phyloP scores from a whole-genome alignment of 2,888 invertebrate genomes.

The Aphrophora alni region DNA sequence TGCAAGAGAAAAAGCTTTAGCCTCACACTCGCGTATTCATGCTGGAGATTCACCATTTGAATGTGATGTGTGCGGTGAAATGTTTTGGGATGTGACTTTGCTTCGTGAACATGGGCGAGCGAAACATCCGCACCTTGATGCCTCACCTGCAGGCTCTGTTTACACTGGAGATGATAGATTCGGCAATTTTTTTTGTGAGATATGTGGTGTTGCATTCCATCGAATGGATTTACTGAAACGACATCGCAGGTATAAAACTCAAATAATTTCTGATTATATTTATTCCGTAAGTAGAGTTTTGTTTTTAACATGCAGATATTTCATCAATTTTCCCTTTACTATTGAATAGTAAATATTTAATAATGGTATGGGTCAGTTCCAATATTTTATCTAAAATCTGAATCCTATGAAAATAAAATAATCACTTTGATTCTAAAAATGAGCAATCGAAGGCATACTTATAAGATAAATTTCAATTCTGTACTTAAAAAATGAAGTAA shows the following conservation, averaged over 20 bases:
- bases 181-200: slow-evolving; percentile 63
- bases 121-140: slow-evolving; percentile 58
- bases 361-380: no score
- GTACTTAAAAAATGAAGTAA: no score
- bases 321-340: no score
- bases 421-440: no score
- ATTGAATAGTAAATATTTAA: no score
- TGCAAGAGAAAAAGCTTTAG: slow-evolving; percentile 81
- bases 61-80: slow-evolving; percentile 79
- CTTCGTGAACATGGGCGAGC: slow-evolving; percentile 67
- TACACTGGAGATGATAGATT: slow-evolving; percentile 36
- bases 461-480: no score
- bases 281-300: not conserved
- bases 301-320: no score
- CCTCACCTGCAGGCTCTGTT: not conserved
- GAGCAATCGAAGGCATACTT: no score
- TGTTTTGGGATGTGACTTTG: slow-evolving; percentile 74
- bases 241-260: slow-evolving; percentile 64
- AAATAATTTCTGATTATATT: not conserved
- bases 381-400: no score
- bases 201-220: slow-evolving; percentile 81
- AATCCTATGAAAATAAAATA: no score
- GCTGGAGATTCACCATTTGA: slow-evolving; percentile 82
- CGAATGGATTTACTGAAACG: slow-evolving; percentile 75
- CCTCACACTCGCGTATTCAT: slow-evolving; percentile 73